Evolutionary conservation across 2,113 vertebrate genomes (phyloP).

Genomic region (Mastomys coucha): DNA sequence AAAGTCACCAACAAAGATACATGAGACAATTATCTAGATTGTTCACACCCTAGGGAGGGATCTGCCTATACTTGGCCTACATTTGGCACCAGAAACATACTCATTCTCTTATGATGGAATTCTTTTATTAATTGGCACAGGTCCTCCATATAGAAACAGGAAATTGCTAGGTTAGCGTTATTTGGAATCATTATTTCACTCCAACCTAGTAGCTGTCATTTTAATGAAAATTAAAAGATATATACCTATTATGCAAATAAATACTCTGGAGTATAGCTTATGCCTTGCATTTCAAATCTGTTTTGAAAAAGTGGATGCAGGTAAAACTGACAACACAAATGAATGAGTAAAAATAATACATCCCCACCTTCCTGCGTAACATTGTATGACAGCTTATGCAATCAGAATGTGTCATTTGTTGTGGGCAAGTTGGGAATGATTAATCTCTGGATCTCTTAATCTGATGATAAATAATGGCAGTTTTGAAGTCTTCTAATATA

Average conservation of each 20-base stretch:
- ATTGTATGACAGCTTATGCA: conserved; percentile 33
- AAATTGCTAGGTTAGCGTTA: conserved; percentile 83
- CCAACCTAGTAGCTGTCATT: conserved; percentile 62
- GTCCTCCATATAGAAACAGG: conserved; percentile 53
- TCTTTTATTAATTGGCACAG: conserved; percentile 79
- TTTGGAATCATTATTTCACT: conserved; percentile 81
- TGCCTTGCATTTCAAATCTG: conserved; percentile 50
- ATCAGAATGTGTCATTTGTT: conserved; percentile 15
- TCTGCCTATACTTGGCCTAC: background rate
- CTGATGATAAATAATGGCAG: conserved; percentile 23
- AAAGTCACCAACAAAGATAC: conserved; percentile 1
- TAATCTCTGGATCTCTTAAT: background rate
- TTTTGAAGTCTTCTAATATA: conserved; percentile 38
- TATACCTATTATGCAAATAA: conserved; percentile 68
- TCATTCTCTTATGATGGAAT: conserved; percentile 78
- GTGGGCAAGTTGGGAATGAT: conserved; percentile 23
- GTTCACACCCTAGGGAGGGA: background rate
- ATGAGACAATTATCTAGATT: conserved; percentile 38
- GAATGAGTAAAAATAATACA: background rate
- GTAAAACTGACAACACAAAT: background rate
- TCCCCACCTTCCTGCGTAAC: conserved; percentile 1
- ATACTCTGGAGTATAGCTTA: conserved; percentile 19
- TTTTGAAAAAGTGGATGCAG: conserved; percentile 32
- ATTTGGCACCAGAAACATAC: conserved; percentile 61
- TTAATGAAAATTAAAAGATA: conserved; percentile 69